Evolutionary conservation across 1,140 invertebrate species (phyloP).

Genomic region (Camponotus vicinus): DNA sequence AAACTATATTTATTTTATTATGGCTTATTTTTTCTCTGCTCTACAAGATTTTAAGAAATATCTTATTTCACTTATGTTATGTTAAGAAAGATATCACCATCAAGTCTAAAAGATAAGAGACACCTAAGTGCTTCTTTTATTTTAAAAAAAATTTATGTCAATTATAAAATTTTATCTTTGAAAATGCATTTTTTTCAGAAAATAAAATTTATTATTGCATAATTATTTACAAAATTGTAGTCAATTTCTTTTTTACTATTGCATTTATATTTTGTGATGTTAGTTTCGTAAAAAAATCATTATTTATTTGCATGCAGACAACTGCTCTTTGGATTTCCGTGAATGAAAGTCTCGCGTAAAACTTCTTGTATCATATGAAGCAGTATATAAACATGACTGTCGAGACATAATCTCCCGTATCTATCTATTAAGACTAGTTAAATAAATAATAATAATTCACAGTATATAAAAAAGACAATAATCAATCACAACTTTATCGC

Average conservation of each 20-base stretch:
- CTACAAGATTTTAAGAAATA: constrained; percentile 20
- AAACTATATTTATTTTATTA: constrained; percentile 32
- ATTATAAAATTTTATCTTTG: not conserved
- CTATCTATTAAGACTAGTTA: constrained; percentile 2
- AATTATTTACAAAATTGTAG: constrained; percentile 5
- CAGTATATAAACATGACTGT: constrained; percentile 45
- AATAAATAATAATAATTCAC: constrained; percentile 18
- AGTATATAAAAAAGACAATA: not conserved
- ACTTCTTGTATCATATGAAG: constrained; percentile 63
- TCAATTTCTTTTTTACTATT: not conserved
- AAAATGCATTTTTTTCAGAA: not conserved
- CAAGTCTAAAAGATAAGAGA: constrained; percentile 1
- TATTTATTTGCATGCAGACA: constrained; percentile 4
- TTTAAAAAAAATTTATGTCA: constrained; percentile 2
- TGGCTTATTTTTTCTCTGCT: constrained; percentile 18
- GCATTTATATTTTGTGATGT: constrained; percentile 32
- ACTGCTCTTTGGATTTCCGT: constrained; percentile 63
- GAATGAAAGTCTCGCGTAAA: constrained; percentile 41
- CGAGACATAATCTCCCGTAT: not conserved
- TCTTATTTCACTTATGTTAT: constrained; percentile 23
- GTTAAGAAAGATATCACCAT: constrained; percentile 24
- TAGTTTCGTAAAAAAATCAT: constrained; percentile 31
- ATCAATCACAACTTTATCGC: constrained; percentile 6
- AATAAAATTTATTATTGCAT: not conserved
- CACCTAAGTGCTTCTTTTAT: not conserved